Evolutionary conservation across 2,113 vertebrate genomes (phyloP).

Genomic region (Callipepla californica): DNA sequence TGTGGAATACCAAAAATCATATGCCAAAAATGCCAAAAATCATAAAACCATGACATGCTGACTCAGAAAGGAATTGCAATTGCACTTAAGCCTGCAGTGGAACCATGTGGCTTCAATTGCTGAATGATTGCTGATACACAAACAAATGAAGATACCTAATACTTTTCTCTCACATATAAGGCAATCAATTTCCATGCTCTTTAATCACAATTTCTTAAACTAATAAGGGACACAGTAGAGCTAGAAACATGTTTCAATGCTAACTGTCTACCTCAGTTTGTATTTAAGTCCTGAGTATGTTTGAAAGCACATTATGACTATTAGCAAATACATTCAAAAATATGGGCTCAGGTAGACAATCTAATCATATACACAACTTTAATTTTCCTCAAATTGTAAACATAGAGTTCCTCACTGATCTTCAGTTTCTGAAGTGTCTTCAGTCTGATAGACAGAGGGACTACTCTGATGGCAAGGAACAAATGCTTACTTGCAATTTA

Average conservation of each 20-base stretch:
- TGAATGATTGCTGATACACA: not conserved
- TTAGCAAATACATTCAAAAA: accelerated
- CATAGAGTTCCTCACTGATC: not conserved
- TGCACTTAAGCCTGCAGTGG: not conserved
- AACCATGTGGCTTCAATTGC: not conserved
- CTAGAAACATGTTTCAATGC: not conserved
- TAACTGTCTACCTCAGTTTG: not conserved
- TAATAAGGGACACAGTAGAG: not conserved
- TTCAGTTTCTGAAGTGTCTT: not conserved
- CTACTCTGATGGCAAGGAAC: not conserved
- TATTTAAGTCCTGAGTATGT: not conserved
- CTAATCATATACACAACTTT: not conserved
- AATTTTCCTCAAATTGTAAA: not conserved
- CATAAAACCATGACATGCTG: too few species aligned
- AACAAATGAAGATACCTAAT: not conserved
- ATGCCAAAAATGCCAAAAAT: too few species aligned
- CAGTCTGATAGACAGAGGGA: not conserved
- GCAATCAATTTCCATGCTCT: not conserved
- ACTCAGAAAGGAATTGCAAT: not conserved
- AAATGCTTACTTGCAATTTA: not conserved
- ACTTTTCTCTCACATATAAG: not conserved
- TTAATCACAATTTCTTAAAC: not conserved
- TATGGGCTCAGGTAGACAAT: not conserved
- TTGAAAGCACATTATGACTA: not conserved
- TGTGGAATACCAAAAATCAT: too few species aligned